These are phyloP conservation scores for Camelus bactrianus DNA, from an alignment of 2,113 vertebrate species.

Conservation along the genomic window DNA sequence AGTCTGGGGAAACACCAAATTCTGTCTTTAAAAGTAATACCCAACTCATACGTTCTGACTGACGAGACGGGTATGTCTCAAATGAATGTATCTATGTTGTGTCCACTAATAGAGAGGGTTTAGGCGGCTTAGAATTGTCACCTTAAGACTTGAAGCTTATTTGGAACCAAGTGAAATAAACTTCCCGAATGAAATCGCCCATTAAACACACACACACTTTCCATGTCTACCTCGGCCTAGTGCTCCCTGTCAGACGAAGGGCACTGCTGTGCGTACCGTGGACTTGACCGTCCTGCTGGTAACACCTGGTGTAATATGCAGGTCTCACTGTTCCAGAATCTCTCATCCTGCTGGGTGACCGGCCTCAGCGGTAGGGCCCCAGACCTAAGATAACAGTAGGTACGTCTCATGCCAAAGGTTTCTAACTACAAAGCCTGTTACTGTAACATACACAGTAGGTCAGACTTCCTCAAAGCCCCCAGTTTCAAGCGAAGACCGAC, in stretches of 20 bases:
- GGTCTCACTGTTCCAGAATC: constrained; percentile 28
- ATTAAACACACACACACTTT: not conserved
- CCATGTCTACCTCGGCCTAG: not conserved
- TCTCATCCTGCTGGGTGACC: not conserved
- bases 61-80: not conserved
- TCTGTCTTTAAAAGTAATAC: not conserved
- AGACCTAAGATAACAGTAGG: not conserved
- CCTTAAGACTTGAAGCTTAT: not conserved
- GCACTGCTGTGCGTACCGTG: not conserved
- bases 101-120: not conserved
- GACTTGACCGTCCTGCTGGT: not conserved
- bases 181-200: not conserved
- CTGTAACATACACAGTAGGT: not conserved
- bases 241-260: not conserved
- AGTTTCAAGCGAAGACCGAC: not conserved
- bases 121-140: not conserved
- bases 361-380: not conserved
- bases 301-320: not conserved
- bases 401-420: not conserved
- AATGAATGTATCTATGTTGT: not conserved
- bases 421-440: not conserved
- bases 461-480: not conserved
- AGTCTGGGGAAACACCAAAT: not conserved
- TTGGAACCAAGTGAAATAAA: constrained; percentile 18
- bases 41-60: not conserved